phyloP scores from a whole-genome alignment of 2,797 vertebrate species.

The Anguilla anguilla region DNA sequence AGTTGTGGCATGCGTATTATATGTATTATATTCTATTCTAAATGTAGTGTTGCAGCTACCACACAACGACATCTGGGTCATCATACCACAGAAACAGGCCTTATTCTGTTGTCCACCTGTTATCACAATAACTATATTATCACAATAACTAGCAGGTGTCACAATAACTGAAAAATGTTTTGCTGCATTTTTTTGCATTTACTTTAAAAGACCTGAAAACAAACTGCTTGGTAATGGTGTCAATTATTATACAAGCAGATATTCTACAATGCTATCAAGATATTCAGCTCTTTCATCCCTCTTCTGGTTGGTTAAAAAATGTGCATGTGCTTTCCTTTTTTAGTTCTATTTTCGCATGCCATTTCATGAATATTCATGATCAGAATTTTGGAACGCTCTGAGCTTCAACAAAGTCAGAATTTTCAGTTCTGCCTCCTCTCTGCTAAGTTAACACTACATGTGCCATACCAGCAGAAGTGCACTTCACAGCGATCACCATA shows the following conservation, averaged over 20 bases:
- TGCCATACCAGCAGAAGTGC: background rate
- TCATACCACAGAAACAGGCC: too few species aligned
- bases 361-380: background rate
- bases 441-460: background rate
- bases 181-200: background rate
- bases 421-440: background rate
- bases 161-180: too few species aligned
- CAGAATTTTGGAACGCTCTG: background rate
- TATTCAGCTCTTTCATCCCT: too few species aligned
- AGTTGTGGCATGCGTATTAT: background rate
- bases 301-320: too few species aligned
- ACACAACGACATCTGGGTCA: background rate
- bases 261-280: background rate
- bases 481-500: conserved; percentile 27
- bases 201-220: background rate
- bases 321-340: too few species aligned
- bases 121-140: too few species aligned
- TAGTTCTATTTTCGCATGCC: background rate
- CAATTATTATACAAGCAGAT: background rate
- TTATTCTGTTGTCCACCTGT: too few species aligned
- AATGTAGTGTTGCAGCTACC: background rate
- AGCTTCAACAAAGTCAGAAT: background rate
- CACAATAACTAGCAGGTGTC: too few species aligned
- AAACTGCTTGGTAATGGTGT: background rate
- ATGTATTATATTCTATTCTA: background rate